Conservation (phyloP, 1,140 invertebrate genomes). For the Dufourea novaeangliae region DNA sequence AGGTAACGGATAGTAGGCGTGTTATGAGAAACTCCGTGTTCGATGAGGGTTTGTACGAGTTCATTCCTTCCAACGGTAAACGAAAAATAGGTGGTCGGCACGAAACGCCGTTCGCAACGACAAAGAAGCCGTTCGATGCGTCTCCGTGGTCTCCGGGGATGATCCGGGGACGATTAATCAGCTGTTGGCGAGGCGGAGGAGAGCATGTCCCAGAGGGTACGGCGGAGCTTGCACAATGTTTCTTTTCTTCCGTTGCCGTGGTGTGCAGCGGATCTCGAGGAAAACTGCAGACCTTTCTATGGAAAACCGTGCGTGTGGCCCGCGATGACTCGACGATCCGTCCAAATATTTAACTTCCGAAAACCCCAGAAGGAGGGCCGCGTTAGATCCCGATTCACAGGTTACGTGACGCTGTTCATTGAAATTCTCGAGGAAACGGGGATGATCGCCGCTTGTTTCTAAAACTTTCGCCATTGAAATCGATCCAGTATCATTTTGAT, state of each 20-base stretch:
- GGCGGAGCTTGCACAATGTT: conserved; percentile 76
- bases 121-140: conserved; percentile 79
- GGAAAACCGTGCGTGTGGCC: conserved; percentile 62
- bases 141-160: conserved; percentile 73
- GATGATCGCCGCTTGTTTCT: conserved; percentile 27
- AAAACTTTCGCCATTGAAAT: neutral
- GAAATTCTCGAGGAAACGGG: conserved; percentile 46
- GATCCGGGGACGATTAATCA: conserved; percentile 81
- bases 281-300: conserved; percentile 66
- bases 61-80: conserved; percentile 65
- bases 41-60: conserved; percentile 37
- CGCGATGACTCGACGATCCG: conserved; percentile 72
- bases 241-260: conserved; percentile 68
- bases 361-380: conserved; percentile 21
- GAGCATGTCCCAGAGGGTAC: conserved; percentile 76
- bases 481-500: too few species aligned
- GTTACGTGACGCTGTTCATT: conserved; percentile 39
- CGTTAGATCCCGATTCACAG: conserved; percentile 21
- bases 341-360: conserved; percentile 76
- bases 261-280: conserved; percentile 62
- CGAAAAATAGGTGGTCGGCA: conserved; percentile 72
- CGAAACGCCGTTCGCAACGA: conserved; percentile 75
- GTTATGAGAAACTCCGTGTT: conserved; percentile 38
- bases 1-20: conserved; percentile 6
- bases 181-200: conserved; percentile 81